Base-by-base conservation (phyloP, 2,888 invertebrate species). In the Polietes domitor region DNA sequence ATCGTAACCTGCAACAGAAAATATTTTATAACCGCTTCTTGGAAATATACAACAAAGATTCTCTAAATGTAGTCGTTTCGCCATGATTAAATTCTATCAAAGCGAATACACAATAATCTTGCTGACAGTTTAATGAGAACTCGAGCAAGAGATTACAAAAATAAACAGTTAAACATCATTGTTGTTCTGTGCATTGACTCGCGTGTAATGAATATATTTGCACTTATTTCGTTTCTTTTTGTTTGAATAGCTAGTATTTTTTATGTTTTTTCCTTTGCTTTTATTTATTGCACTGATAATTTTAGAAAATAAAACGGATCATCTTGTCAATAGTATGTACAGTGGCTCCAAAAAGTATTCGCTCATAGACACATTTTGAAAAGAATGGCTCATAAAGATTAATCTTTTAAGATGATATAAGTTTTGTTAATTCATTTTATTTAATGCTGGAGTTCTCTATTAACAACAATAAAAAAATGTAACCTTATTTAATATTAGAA, bases 1-100 rank as follows among this genome's bases (percentile, higher is more conserved):
- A 26, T 83, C 82, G 50, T 32, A n/a, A 32, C 88, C 90, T 90
- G 88, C 9, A 90, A 90, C 61, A 73, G 71, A 68, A 65, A 87
- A 85, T 32, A 73, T 28, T 73, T 83, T 86, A 85, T 88, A 89
- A 26, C 88, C 88, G 75, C 77, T 85, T 68, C 50, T 80, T 55
- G 87, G 85, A 73, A 86, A 86, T 55, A 88, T 79, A 71, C 87
- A 87, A 77, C 84, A 86, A 32, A 86, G 68, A 43, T 77, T 68
- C 58, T 87, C 87, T 41, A 81, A 28, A 53, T 73, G 73, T 21
- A 6, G 76, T 32, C n/a, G 70, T 70, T 82, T 79, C 72, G 73
- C 83, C 79, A 83, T 81, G 79, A 37, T 37, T 7, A 21, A 47
- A n/a, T 6, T 26, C 47, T 24, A 70, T 9, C 4, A 70, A 47